Conservation (phyloP, 1,140 invertebrate species). For the Rhynchophorus ferrugineus region DNA sequence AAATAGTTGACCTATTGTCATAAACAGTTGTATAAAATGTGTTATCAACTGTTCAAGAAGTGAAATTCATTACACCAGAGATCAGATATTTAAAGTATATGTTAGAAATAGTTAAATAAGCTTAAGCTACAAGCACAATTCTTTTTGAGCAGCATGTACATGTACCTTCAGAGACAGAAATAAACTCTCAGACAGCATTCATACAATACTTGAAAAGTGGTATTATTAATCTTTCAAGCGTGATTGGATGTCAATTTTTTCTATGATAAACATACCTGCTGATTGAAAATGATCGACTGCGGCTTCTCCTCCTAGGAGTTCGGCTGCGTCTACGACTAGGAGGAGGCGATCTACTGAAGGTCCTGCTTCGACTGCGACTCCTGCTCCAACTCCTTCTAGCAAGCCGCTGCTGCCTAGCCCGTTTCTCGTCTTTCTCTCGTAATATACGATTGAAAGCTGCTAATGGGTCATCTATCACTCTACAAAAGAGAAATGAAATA, state of each 20-base stretch:
- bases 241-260: neutral
- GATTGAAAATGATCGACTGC: conserved; percentile 41
- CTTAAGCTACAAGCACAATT: too few species aligned
- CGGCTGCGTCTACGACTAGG: conserved; percentile 35
- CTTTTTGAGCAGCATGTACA: too few species aligned
- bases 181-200: too few species aligned
- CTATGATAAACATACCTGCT: conserved; percentile 43
- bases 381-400: conserved; percentile 39
- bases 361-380: conserved; percentile 46
- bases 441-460: conserved; percentile 80
- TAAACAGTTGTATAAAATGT: too few species aligned
- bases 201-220: too few species aligned
- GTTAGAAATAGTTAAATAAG: too few species aligned
- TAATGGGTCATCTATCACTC: conserved; percentile 71
- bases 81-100: too few species aligned
- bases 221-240: too few species aligned
- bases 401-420: conserved; percentile 54
- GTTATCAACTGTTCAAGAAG: too few species aligned
- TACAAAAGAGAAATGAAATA: conserved; percentile 31
- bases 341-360: conserved; percentile 41
- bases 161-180: too few species aligned
- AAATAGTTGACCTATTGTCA: too few species aligned
- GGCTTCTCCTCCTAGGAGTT: conserved; percentile 31
- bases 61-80: too few species aligned
- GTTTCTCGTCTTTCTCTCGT: conserved; percentile 71